Conservation (phyloP, 64 coral and sea anemone genomes). For the Dendrophyllia cribrosa region DNA sequence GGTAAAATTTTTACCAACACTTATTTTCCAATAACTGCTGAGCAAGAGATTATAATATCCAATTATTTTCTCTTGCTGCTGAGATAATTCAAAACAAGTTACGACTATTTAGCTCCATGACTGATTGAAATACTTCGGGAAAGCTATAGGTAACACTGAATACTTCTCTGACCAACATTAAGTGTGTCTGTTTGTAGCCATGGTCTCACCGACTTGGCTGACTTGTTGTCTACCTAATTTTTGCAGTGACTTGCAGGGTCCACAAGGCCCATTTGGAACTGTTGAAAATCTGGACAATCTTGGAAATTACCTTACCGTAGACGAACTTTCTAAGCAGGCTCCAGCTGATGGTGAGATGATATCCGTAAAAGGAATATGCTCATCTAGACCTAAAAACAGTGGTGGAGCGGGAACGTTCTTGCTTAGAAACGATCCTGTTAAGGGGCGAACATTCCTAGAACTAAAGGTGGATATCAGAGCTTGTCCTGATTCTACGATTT, state of each 20-base stretch:
- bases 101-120: too few relatives aligned
- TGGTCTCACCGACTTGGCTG: too few relatives aligned
- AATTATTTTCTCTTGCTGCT: too few relatives aligned
- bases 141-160: too few relatives aligned
- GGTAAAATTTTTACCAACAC: background rate
- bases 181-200: too few relatives aligned
- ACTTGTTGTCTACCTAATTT: background rate
- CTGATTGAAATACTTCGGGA: too few relatives aligned
- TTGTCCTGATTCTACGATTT: constrained; percentile 4
- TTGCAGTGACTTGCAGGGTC: constrained; percentile 16
- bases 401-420: constrained; percentile 47
- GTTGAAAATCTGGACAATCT: constrained; percentile 38
- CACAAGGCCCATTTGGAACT: constrained; percentile 49
- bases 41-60: background rate
- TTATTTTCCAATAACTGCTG: too few relatives aligned
- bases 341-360: constrained; percentile 18
- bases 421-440: constrained; percentile 43
- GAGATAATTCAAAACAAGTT: too few relatives aligned
- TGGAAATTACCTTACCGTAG: background rate
- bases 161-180: too few relatives aligned
- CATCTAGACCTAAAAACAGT: constrained; percentile 44
- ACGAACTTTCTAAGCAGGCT: background rate
- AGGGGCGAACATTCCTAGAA: constrained; percentile 24
- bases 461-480: constrained; percentile 57
- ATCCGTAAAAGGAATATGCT: constrained; percentile 53